phyloP scores from a whole-genome alignment of 2,113 vertebrate genomes.

The Drymodes brunneopygia region DNA sequence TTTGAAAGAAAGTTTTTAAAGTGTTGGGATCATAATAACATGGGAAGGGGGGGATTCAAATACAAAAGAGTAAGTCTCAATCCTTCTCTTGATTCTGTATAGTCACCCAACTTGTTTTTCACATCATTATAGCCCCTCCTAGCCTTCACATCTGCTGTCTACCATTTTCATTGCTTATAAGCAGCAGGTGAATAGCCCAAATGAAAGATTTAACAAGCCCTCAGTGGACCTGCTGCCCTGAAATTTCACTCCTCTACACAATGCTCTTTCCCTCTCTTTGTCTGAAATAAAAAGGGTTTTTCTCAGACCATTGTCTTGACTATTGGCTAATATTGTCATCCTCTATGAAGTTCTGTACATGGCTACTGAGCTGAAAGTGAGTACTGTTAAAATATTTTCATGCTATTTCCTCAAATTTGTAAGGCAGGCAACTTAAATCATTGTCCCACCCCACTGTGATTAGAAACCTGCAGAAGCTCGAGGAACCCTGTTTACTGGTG shows the following conservation, averaged over 20 bases:
- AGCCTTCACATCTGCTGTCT: constrained; percentile 65
- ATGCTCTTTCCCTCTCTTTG: constrained; percentile 30
- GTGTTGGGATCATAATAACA: background rate
- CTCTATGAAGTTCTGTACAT: background rate
- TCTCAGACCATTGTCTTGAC: background rate
- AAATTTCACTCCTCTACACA: constrained; percentile 37
- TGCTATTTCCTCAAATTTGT: background rate
- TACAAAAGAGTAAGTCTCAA: constrained; percentile 18
- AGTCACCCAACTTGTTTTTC: constrained; percentile 49
- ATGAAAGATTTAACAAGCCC: constrained; percentile 70
- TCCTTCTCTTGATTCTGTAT: background rate
- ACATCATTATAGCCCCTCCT: constrained; percentile 67
- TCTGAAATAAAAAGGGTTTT: constrained; percentile 1
- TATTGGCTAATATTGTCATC: constrained; percentile 3
- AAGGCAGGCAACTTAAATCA: background rate
- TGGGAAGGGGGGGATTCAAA: background rate
- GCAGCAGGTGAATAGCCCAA: constrained; percentile 65
- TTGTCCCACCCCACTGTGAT: background rate
- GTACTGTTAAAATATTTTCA: constrained; percentile 32
- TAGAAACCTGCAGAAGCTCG: background rate
- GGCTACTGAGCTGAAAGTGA: background rate
- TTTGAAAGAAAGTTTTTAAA: background rate
- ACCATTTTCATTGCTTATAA: constrained; percentile 65
- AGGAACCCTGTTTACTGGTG: background rate
- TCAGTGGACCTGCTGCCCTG: constrained; percentile 41